Evolutionary conservation across 2,797 vertebrate genomes (phyloP), one percentile per base, ranked within the genome.

Genomic region (Knipowitschia caucasica): DNA sequence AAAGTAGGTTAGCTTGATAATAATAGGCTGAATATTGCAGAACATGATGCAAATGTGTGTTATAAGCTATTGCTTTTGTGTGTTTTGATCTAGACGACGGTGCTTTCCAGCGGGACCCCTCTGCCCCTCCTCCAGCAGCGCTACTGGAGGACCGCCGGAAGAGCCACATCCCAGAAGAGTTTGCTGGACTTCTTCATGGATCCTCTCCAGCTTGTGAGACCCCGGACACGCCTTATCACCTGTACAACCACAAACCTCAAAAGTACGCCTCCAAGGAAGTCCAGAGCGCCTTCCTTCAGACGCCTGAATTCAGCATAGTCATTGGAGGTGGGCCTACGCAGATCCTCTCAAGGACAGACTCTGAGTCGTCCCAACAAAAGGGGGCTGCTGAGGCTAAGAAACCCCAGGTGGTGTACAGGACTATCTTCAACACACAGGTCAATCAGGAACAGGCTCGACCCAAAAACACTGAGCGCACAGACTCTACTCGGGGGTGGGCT

Each of bases 171-270:
- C 89, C 93, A 0, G 94, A 94, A 60, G 93, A 95, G 80, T 98
- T 98, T 61, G 94, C 92, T 18, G 95, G 95, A 69, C 92, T 98
- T 9, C 93, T 98, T 34, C 95, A 98, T 75, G 95, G 95, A 40
- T 98, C 95, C 0, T 98, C 95, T 31, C 95, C 95, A 8, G 92
- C 92, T 0, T 98, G 91, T 60, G 95, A 98, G 74, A 93, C 90
- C n/a, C 95, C 94, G 0, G 93, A 95, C 50, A 95, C 95, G 15
- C 95, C 94, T 5, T 92, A 93, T 70, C 94, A 95, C 65, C 90
- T 98, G 7, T 98, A 98, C 69, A 83, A 82, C 73, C 66, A 81
- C 55, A 93, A 92, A 85, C 67, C 79, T 47, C 84, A 70, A 23
- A 86, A 83, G 5, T 74, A 79, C 54, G 68, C 85, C 2, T 73